Percentiles rank a stretch among this genome's conserved stretches.
These are phyloP conservation scores for Meteorus cinctellus DNA, from an alignment of 2,888 invertebrate species.

Conservation along the genomic window DNA sequence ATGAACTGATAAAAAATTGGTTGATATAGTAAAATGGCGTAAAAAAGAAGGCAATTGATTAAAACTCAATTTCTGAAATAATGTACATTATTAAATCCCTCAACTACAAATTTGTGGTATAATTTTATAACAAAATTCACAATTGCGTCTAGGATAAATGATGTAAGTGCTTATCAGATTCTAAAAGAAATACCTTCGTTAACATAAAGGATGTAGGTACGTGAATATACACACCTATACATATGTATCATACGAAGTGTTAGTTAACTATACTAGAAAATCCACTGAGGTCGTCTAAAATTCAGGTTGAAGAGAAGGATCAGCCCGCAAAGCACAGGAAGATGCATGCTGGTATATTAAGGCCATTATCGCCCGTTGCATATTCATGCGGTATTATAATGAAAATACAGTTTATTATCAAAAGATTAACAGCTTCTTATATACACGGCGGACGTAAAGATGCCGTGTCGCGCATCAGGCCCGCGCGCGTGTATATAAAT, in stretches of 20 bases:
- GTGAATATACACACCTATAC: background rate
- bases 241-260: slow-evolving; percentile 3
- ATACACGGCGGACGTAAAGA: slow-evolving; percentile 62
- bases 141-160: background rate
- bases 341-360: slow-evolving; percentile 73
- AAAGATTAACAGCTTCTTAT: slow-evolving; percentile 74
- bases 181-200: slow-evolving; percentile 3
- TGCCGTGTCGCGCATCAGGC: slow-evolving; percentile 48
- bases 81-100: too few relatives aligned
- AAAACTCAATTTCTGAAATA: too few relatives aligned
- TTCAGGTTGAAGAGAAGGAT: slow-evolving; percentile 68
- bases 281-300: slow-evolving; percentile 68
- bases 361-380: slow-evolving; percentile 73
- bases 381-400: slow-evolving; percentile 74
- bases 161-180: slow-evolving; percentile 17
- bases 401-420: slow-evolving; percentile 74
- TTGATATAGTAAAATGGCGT: too few relatives aligned
- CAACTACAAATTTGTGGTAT: too few relatives aligned
- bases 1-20: too few relatives aligned
- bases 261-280: slow-evolving; percentile 46
- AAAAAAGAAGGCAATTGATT: too few relatives aligned
- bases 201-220: background rate
- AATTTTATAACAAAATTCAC: too few relatives aligned
- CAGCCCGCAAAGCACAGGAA: slow-evolving; percentile 73
- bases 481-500: slow-evolving; percentile 5